phyloP scores from a whole-genome alignment of 2,888 invertebrate species.

The Euspilapteryx auroguttella region DNA sequence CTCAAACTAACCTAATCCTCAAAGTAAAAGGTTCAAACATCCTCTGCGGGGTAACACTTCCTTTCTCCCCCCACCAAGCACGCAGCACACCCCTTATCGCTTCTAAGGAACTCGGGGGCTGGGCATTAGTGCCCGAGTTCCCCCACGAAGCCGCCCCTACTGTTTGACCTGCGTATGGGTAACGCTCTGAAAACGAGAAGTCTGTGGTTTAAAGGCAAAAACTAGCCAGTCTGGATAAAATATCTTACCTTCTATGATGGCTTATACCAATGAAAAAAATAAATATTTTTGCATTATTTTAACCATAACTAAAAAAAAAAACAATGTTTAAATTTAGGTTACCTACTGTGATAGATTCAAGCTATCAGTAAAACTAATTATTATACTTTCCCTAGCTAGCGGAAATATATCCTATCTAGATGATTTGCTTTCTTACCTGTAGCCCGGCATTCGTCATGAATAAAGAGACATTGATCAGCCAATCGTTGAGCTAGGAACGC shows the following conservation, averaged over 20 bases:
- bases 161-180: slow-evolving; percentile 43
- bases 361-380: too few relatives aligned
- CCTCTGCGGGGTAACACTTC: slow-evolving; percentile 25
- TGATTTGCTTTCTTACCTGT: slow-evolving; percentile 33
- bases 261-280: too few relatives aligned
- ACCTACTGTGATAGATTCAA: too few relatives aligned
- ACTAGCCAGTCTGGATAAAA: too few relatives aligned
- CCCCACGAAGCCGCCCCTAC: slow-evolving; percentile 46
- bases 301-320: too few relatives aligned
- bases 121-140: slow-evolving; percentile 18
- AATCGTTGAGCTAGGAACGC: slow-evolving; percentile 33
- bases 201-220: background rate
- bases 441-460: slow-evolving; percentile 45
- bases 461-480: slow-evolving; percentile 41
- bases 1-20: slow-evolving; percentile 16
- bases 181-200: slow-evolving; percentile 20
- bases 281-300: too few relatives aligned
- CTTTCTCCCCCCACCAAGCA: slow-evolving; percentile 47
- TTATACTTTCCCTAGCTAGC: too few relatives aligned
- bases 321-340: too few relatives aligned
- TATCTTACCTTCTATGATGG: too few relatives aligned
- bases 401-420: too few relatives aligned
- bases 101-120: slow-evolving; percentile 19
- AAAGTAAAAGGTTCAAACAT: slow-evolving; percentile 28
- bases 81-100: slow-evolving; percentile 33